These are phyloP conservation scores for Rhabdophis nuchalis DNA, from an alignment of 2,797 vertebrate species.

Conservation along the genomic window DNA sequence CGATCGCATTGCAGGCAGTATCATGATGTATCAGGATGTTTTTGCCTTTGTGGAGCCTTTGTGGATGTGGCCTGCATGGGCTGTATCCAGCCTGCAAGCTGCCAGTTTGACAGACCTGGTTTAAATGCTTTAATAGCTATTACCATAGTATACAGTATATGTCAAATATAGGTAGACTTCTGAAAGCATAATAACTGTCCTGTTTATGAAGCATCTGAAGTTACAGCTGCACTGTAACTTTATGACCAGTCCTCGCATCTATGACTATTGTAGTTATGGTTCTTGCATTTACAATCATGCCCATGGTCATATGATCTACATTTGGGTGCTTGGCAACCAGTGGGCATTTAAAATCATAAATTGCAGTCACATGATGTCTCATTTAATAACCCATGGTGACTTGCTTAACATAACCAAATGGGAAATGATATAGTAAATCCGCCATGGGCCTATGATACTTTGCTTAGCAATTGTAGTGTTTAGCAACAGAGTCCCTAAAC, in stretches of 20 bases:
- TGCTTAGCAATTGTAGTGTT: neutral
- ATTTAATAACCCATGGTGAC: neutral
- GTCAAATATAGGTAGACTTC: neutral
- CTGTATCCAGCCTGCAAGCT: too few species aligned
- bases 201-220: neutral
- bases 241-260: neutral
- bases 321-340: neutral
- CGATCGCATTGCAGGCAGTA: fast-evolving
- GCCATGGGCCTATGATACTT: neutral
- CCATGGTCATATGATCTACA: neutral
- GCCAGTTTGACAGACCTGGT: neutral
- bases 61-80: neutral
- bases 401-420: neutral
- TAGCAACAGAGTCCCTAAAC: neutral
- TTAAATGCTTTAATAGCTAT: neutral
- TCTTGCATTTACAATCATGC: neutral
- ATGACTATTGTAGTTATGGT: neutral
- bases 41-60: neutral
- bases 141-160: neutral
- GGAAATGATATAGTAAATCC: neutral
- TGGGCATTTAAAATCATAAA: neutral
- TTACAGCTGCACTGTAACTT: neutral
- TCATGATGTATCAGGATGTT: neutral
- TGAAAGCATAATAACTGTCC: neutral
- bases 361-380: neutral